Conservation (phyloP, 2,888 invertebrate genomes). For the Nineta flava region DNA sequence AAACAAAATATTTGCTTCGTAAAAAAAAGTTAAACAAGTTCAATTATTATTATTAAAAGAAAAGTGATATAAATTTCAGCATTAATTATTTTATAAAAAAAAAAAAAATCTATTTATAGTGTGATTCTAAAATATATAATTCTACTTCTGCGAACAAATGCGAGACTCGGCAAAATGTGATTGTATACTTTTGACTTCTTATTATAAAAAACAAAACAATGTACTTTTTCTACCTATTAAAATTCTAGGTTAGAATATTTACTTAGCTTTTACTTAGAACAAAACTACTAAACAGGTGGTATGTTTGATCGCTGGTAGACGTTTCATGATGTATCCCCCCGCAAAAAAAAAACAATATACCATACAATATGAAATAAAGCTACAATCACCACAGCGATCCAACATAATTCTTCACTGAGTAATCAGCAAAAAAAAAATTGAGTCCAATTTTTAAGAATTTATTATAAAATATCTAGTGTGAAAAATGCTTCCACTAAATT, state of each 20-base stretch:
- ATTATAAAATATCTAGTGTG: no score
- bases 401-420: slow-evolving; percentile 1
- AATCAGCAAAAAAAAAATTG: neutral
- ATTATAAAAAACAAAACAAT: neutral
- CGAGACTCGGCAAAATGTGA: slow-evolving; percentile 4
- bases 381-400: slow-evolving; percentile 4
- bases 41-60: slow-evolving; percentile 1
- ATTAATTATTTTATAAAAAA: neutral
- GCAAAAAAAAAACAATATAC: neutral
- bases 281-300: no score
- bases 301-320: slow-evolving; percentile 3
- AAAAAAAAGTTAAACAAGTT: no score
- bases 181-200: neutral
- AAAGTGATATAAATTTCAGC: slow-evolving; percentile 9
- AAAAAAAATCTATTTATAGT: neutral
- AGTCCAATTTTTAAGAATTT: no score
- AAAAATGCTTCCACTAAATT: no score
- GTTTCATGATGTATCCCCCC: slow-evolving; percentile 1
- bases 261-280: neutral
- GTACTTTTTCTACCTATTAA: neutral
- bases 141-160: slow-evolving; percentile 1
- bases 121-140: neutral
- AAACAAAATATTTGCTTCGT: no score
- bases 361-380: slow-evolving; percentile 3
- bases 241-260: neutral